Percentiles rank a stretch among this genome's conserved stretches.
phyloP scores from a whole-genome alignment of 2,113 vertebrate genomes.

The Rhabdomys dilectus region DNA sequence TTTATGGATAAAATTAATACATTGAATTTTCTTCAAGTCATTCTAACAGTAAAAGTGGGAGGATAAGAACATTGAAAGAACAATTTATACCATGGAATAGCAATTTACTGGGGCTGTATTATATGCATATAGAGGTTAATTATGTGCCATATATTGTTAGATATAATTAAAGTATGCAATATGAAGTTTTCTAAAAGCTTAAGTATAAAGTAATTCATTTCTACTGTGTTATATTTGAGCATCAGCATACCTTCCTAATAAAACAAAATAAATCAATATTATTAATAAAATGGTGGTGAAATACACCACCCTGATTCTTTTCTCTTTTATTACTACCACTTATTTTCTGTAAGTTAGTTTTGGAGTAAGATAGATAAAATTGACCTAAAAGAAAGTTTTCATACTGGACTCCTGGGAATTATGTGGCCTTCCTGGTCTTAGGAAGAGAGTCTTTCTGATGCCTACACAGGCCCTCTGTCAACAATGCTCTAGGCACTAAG shows the following conservation, averaged over 20 bases:
- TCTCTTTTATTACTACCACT: background rate
- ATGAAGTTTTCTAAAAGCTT: background rate
- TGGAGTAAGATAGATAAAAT: background rate
- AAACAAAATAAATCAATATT: background rate
- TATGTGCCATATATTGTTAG: background rate
- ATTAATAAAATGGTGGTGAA: background rate
- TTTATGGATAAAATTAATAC: background rate
- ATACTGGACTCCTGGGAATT: background rate
- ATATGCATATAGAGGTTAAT: background rate
- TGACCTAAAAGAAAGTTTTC: background rate
- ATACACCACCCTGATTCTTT: background rate
- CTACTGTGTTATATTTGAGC: background rate
- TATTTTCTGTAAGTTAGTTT: background rate
- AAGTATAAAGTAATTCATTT: background rate
- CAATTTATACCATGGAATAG: background rate
- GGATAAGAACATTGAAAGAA: background rate
- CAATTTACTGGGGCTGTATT: background rate
- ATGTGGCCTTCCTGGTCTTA: background rate
- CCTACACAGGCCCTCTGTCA: background rate
- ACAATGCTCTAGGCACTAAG: background rate
- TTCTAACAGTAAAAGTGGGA: background rate
- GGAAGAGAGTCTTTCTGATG: background rate
- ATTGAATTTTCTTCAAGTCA: conserved; percentile 1
- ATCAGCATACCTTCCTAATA: background rate
- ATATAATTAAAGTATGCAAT: background rate